These are phyloP conservation scores for Cephus rjabovi DNA, from an alignment of 2,888 invertebrate genomes.

Conservation along the genomic window DNA sequence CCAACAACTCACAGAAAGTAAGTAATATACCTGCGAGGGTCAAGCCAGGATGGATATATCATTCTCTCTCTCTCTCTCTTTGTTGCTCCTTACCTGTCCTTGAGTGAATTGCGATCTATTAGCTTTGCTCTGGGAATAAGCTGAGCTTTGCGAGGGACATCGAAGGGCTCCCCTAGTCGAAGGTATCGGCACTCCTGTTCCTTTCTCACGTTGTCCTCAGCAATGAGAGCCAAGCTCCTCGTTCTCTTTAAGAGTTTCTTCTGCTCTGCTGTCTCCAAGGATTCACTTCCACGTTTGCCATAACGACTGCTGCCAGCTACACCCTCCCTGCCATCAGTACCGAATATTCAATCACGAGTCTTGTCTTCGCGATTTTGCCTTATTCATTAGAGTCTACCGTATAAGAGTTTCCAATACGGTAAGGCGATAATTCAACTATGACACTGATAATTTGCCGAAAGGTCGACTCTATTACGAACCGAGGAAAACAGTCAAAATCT, in stretches of 20 bases:
- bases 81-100: slow-evolving; percentile 73
- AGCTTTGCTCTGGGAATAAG: slow-evolving; percentile 84
- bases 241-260: slow-evolving; percentile 72
- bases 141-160: slow-evolving; percentile 77
- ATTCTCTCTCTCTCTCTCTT: too few species aligned
- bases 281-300: slow-evolving; percentile 69
- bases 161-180: slow-evolving; percentile 67
- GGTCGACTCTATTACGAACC: too few species aligned
- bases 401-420: slow-evolving; percentile 57
- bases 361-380: too few species aligned
- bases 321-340: slow-evolving; percentile 63
- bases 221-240: slow-evolving; percentile 80
- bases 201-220: slow-evolving; percentile 79
- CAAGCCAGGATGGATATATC: not conserved
- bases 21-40: too few species aligned
- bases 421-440: too few species aligned
- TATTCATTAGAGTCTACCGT: slow-evolving; percentile 30
- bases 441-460: too few species aligned
- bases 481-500: too few species aligned
- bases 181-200: slow-evolving; percentile 47
- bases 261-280: slow-evolving; percentile 29
- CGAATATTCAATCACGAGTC: too few species aligned
- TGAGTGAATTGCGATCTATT: slow-evolving; percentile 80
- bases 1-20: too few species aligned
- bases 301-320: slow-evolving; percentile 68